Percentiles rank a stretch among this genome's conserved stretches.
Evolutionary conservation across 2,113 vertebrate genomes (phyloP).

Genomic region (Campylorhamphus procurvoides): DNA sequence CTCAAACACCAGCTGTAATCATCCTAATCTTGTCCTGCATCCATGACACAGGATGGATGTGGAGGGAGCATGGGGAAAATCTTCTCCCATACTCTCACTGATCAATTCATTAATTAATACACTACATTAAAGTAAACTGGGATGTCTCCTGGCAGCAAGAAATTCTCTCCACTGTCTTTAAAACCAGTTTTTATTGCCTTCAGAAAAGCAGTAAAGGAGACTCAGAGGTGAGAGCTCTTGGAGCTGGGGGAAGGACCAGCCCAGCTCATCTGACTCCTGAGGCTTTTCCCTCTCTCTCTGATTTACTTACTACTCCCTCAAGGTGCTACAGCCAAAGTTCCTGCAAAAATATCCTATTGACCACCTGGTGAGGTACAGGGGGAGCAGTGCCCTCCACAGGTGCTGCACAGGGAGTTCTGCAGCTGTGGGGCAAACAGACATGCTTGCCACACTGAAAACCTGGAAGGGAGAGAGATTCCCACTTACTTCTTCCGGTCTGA

Average conservation of each 20-base stretch:
- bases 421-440: background rate
- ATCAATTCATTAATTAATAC: background rate
- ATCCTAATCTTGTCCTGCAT: background rate
- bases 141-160: background rate
- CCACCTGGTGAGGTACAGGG: background rate
- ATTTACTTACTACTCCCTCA: background rate
- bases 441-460: accelerated
- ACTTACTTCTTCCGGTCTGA: conserved; percentile 20
- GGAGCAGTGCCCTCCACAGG: accelerated
- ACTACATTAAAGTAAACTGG: background rate
- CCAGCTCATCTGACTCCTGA: background rate
- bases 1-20: background rate
- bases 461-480: background rate
- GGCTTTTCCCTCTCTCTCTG: background rate
- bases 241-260: background rate
- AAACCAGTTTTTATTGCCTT: background rate
- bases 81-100: background rate
- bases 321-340: background rate
- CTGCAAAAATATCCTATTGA: background rate
- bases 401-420: too few relatives aligned
- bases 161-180: background rate
- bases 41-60: background rate
- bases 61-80: background rate
- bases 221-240: background rate
- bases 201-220: background rate